Base-by-base conservation (phyloP, 1,140 invertebrate genomes). In the Periplaneta americana region DNA sequence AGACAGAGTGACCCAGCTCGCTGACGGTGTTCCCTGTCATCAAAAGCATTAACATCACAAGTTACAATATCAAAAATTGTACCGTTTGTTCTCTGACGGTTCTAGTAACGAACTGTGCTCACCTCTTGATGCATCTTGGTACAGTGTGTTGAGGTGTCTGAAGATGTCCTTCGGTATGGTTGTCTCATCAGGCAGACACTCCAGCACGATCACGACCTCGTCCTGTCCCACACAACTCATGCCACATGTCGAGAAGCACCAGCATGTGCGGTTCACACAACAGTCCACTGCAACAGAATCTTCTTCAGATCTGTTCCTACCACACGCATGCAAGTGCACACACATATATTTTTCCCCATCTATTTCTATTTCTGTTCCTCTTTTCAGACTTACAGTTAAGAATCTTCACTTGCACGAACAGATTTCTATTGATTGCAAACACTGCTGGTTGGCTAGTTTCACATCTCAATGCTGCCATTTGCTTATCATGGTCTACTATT, bases 141-240 rank as follows among this genome's bases (percentile, higher is more conserved):
- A 97, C 33, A 97, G 89, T 83, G 91, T 91, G 84, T 93, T 93
- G 79, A 96, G 91, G 85, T 96, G 93, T 82, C 92, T 88, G 84
- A 97, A 95, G 57, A 97, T 89, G 87, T 97, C 96, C 83, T 92
- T 91, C 1, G 96, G 96, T 82, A 95, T 90, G 33, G 87, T 87
- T 3, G 88, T 90, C 85, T 96, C 94, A 80, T 93, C 91, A 0
- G 93, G 91, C 15, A 93, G 86, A n/a, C 90, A 91, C 87, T 97
- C 95, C 15, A 98, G 87, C 36, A 97, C 85, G 82, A 97, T 91
- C 80, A 97, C 92, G 31, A 97, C 88, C 90, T 98, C 96, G 87
- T 97, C 96, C 86, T 97, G 96, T 22, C 95, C 95, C 34, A 97
- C 95, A 80, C 93, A 93, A 78, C 93, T 92, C 85, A 98, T 88